These are phyloP conservation scores for Blastobasis lacticolella DNA, from an alignment of 2,888 invertebrate genomes.

Conservation along the genomic window DNA sequence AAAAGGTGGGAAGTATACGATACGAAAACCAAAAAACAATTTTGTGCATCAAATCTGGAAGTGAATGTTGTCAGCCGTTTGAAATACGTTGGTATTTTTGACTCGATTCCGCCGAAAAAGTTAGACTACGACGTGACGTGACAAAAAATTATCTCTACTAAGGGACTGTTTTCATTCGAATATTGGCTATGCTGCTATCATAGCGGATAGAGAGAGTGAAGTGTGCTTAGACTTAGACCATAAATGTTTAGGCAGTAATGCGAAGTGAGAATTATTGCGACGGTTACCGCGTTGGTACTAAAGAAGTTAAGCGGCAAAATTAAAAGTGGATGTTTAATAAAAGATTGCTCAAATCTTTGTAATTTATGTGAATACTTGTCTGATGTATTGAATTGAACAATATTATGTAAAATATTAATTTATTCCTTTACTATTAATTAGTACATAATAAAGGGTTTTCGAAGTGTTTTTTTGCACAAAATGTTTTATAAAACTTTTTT, in stretches of 20 bases:
- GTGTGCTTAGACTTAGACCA: background rate
- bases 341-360: constrained; percentile 48
- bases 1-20: no score
- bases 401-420: constrained; percentile 9
- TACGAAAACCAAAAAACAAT: no score
- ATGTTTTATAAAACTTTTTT: constrained; percentile 18
- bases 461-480: constrained; percentile 15
- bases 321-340: background rate
- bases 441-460: background rate
- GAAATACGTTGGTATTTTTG: no score
- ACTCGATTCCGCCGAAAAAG: no score
- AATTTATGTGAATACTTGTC: constrained; percentile 41
- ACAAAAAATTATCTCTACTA: background rate
- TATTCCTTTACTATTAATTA: constrained; percentile 4
- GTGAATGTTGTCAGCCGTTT: no score
- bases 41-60: no score
- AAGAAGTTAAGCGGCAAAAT: constrained; percentile 3
- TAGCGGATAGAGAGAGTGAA: constrained; percentile 20
- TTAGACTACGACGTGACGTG: background rate
- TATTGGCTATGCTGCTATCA: constrained; percentile 23
- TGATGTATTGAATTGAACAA: constrained; percentile 22
- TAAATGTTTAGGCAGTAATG: background rate
- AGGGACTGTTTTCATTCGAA: constrained; percentile 17
- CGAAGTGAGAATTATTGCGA: background rate
- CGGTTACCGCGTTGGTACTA: background rate